phyloP scores from a whole-genome alignment of 2,797 vertebrate genomes.

The Mus caroli region DNA sequence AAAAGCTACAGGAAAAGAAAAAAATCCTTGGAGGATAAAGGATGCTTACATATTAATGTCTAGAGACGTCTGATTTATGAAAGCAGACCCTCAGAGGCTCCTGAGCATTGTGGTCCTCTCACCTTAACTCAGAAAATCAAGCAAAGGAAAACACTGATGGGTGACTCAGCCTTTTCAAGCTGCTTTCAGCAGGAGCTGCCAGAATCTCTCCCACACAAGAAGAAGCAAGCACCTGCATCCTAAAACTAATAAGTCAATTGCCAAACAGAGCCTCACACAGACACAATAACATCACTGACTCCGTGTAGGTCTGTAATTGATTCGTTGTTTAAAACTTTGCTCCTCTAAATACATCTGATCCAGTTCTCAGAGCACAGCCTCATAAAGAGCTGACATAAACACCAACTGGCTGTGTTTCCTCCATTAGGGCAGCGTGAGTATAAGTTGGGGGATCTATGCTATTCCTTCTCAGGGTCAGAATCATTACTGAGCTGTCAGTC shows the following conservation, averaged over 20 bases:
- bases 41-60: not conserved
- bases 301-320: not conserved
- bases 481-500: not conserved
- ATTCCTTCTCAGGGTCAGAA: not conserved
- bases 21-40: slow-evolving; percentile 4
- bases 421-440: not conserved
- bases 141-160: not conserved
- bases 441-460: not conserved
- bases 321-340: not conserved
- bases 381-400: not conserved
- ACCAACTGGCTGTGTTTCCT: not conserved
- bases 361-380: not conserved
- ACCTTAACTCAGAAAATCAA: slow-evolving; percentile 16
- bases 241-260: not conserved
- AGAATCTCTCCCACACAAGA: slow-evolving; percentile 8
- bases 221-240: not conserved
- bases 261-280: not conserved
- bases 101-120: not conserved
- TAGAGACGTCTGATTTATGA: not conserved
- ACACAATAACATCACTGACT: not conserved
- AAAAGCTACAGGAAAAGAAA: not conserved
- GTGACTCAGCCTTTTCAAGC: not conserved
- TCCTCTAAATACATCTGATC: not conserved
- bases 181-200: not conserved
- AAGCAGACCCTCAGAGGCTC: not conserved